Evolutionary conservation across 2,113 vertebrate genomes (phyloP), one percentile per base, ranked within the genome.

Genomic region (Stictonetta naevosa): DNA sequence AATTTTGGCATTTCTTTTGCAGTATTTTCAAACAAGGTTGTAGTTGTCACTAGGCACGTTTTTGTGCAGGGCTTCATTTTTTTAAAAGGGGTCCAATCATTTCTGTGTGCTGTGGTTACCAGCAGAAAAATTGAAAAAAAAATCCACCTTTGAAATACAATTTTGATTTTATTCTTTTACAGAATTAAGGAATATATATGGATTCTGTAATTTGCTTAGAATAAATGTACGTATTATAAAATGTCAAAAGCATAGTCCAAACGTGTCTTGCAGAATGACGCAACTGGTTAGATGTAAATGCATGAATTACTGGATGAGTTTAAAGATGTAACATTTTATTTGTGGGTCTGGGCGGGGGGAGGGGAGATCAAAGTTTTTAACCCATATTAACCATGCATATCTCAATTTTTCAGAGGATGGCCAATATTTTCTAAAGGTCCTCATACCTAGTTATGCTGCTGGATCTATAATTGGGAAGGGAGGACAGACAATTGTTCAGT

Each of bases 381-480:
- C 88, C 25, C 59, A 71, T 96, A 95, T 98, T 98, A 98, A 98
- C 88, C 69, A 82, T 96, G 64, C 80, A 86, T 97, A 97, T 98
- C 97, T 98, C 97, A 96, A 97, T 98, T 98, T 98, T 98, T 97
- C 98, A 99, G 98, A 99, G 98, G 98, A 99, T 97, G 98, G 98
- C 97, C 98, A 99, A 95, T 99, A 98, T 98, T 99, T 98, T 98
- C 98, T 99, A 98, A 99, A 99, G 98, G 98, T 99, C 97, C 98
- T 99, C 97, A 99, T 99, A 98, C 98, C 98, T 98, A 99, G 98
- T 98, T 99, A 99, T 98, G 98, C 98, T 98, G 98, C 98, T 98
- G 98, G 98, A 98, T 99, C 98, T 98, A 99, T 99, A 97, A 99
- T 99, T 98, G 98, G 98, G 94, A 99, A 99, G 97, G 98, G 98